Evolutionary conservation across 2,113 vertebrate genomes (phyloP).

Genomic region (Rattus rattus): DNA sequence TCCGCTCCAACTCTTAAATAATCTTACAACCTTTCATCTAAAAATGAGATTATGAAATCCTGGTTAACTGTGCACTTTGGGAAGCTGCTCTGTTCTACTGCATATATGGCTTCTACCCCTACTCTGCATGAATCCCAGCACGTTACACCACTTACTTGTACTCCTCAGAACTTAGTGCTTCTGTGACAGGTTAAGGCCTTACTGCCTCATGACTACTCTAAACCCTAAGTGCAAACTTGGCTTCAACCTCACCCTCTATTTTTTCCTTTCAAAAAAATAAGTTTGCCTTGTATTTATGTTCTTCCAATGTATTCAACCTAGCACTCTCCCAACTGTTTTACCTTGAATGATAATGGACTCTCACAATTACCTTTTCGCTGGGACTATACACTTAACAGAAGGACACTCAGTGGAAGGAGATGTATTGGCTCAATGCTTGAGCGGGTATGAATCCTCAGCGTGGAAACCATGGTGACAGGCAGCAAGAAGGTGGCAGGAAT

Average conservation of each 20-base stretch:
- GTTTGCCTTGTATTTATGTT: slow-evolving; percentile 35
- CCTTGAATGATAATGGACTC: not conserved
- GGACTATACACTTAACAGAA: not conserved
- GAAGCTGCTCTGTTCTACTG: slow-evolving; percentile 33
- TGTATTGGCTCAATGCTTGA: not conserved
- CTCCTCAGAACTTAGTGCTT: not conserved
- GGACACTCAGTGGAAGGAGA: not conserved
- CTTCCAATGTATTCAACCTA: not conserved
- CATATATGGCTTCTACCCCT: not conserved
- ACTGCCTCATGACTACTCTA: not conserved
- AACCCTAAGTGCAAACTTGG: not conserved
- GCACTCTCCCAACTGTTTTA: not conserved
- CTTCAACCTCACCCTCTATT: not conserved
- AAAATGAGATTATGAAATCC: slow-evolving; percentile 53
- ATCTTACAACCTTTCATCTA: slow-evolving; percentile 35
- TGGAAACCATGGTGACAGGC: not conserved
- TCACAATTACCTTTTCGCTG: not conserved
- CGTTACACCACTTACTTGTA: not conserved
- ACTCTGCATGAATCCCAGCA: not conserved
- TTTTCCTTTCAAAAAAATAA: slow-evolving; percentile 28
- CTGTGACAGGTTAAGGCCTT: not conserved
- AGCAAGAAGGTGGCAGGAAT: not conserved
- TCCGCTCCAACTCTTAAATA: slow-evolving; percentile 69
- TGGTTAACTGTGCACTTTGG: slow-evolving; percentile 32
- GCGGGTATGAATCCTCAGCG: not conserved